Conservation (phyloP, 2,797 vertebrate species). For the Stomatorhinus walkeri region DNA sequence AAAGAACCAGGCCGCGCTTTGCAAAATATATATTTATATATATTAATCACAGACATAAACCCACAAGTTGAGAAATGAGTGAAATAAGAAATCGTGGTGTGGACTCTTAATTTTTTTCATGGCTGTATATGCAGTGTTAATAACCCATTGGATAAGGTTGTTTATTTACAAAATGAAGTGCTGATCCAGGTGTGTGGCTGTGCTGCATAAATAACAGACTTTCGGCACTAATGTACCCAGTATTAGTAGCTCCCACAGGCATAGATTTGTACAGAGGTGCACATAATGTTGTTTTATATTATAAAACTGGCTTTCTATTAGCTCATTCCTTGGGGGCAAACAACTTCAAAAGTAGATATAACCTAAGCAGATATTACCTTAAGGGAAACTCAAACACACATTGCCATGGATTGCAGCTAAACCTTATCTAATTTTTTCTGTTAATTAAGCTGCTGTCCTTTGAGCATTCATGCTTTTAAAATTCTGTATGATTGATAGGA, state of each 20-base stretch:
- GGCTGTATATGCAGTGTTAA: neutral
- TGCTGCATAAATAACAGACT: neutral
- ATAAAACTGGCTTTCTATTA: neutral
- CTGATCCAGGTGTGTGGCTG: neutral
- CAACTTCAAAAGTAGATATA: neutral
- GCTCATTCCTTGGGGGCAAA: neutral
- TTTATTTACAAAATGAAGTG: neutral
- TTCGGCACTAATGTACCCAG: neutral
- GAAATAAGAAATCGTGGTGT: neutral
- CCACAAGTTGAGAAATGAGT: neutral
- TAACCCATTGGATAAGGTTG: neutral
- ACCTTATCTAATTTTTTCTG: neutral
- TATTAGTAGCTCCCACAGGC: neutral
- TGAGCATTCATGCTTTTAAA: neutral
- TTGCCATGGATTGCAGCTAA: neutral
- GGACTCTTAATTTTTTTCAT: neutral
- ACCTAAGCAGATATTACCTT: neutral
- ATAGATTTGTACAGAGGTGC: neutral
- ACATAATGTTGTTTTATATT: neutral
- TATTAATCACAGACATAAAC: neutral
- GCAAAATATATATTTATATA: neutral
- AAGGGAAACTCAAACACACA: neutral
- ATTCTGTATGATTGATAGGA: slow-evolving; percentile 5
- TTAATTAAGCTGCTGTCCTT: slow-evolving; percentile 9
- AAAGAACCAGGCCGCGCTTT: neutral